Evolutionary conservation across 2,797 vertebrate genomes (phyloP).

Genomic region (Glyptemys insculpta): DNA sequence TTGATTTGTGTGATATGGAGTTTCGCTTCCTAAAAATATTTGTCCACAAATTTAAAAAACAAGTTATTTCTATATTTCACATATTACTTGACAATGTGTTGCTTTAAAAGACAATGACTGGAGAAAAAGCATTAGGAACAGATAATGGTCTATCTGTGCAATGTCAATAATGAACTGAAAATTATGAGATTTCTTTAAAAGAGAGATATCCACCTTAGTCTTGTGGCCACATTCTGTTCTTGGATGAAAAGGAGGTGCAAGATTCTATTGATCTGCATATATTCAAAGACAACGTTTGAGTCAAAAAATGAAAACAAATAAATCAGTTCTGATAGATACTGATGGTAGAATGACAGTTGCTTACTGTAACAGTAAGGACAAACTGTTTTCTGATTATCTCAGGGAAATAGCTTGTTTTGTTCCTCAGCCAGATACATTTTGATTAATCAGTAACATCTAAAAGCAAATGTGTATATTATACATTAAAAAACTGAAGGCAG

Average conservation of each 20-base stretch:
- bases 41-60: neutral
- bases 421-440: neutral
- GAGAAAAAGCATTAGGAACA: neutral
- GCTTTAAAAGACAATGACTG: neutral
- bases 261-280: accelerated
- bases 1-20: neutral
- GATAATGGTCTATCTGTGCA: neutral
- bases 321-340: neutral
- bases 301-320: neutral
- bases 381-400: neutral
- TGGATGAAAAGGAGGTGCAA: neutral
- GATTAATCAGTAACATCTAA: neutral
- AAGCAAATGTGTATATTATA: neutral
- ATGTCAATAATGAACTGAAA: neutral
- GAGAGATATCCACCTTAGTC: neutral
- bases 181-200: neutral
- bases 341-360: neutral
- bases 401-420: neutral
- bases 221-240: neutral
- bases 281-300: neutral
- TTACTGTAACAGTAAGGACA: neutral
- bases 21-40: neutral
- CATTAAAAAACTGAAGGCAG: neutral
- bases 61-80: neutral
- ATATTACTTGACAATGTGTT: neutral